A percentile compares a stretch with the other conserved stretches of the same genome.
Conservation (phyloP, 2,113 vertebrate genomes). For the Piliocolobus tephrosceles region DNA sequence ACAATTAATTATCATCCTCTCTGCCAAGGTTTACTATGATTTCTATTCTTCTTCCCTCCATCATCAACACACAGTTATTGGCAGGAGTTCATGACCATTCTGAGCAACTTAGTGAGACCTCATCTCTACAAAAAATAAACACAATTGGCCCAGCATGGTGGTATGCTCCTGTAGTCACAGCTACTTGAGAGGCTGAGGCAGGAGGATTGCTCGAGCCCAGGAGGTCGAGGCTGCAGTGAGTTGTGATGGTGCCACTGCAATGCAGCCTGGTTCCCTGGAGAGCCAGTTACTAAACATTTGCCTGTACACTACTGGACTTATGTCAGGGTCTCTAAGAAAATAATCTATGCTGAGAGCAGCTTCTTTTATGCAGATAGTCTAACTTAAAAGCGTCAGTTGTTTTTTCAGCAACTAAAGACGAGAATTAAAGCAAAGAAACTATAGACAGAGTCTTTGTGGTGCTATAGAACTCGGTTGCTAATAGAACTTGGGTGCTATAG, state of each 20-base stretch:
- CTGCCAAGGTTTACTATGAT: not conserved
- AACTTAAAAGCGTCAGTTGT: not conserved
- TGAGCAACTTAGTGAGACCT: not conserved
- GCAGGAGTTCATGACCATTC: not conserved
- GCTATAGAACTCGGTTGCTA: too few relatives aligned
- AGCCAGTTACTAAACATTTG: too few relatives aligned
- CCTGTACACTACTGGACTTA: too few relatives aligned
- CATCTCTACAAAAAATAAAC: not conserved
- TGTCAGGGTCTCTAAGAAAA: not conserved
- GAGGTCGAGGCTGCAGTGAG: not conserved
- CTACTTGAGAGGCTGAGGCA: not conserved
- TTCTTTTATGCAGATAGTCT: not conserved
- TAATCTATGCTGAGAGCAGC: not conserved
- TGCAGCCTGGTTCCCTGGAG: not conserved
- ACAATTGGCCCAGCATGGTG: not conserved
- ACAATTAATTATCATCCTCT: not conserved
- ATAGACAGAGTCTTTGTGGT: not conserved
- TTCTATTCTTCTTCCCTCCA: conserved; percentile 17
- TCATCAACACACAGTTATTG: not conserved
- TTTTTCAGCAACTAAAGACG: not conserved
- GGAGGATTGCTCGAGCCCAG: not conserved
- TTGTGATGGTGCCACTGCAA: not conserved
- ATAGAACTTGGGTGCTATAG: not conserved
- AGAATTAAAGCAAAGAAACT: not conserved
- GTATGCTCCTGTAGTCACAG: not conserved